Evolutionary conservation across 2,888 invertebrate genomes (phyloP), one percentile per base, ranked within the genome.

Genomic region (Steinernema hermaphroditum): DNA sequence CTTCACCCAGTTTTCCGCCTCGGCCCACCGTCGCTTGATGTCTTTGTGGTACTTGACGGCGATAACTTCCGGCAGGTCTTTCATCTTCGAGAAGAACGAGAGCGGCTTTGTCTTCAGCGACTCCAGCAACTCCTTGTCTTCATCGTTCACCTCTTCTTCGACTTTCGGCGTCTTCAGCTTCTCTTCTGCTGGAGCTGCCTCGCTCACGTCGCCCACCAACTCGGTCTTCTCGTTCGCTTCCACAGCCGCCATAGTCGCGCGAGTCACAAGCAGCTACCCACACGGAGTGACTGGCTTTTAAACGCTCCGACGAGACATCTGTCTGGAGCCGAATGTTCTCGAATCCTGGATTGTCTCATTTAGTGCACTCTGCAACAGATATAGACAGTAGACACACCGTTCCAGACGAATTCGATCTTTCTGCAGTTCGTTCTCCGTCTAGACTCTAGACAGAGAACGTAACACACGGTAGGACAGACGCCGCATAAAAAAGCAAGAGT

Each of bases 11-110:
- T 72, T 71, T 76, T 83, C 83, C 32, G 74, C 73, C 37, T 74
- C 77, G 8, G 79, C 78, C 72, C 80, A 82, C 14, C 82, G 81
- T n/a, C 78, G 78, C 12, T 74, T 76, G 72, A 83, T 71, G 44
- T 82, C 82, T 77, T 71, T 37, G 34, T 49, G 50, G 24, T 70
- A 41, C 50, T 73, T 27, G 12, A 74, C 71, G 49, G 82, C 79
- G 34, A 81, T 72, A n/a, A 75, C 62, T 43, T 82, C 79, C 9
- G 82, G 82, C 24, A 76, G 70, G 9, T 76, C 68, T 68, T 81
- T 82, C 78, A 79, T 76, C 24, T 77, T 75, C 34, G 73, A 46
- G 72, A 79, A 83, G 70, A 77, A 76, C 2, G 72, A 69, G 32
- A 71, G 74, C 16, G 72, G 69, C 70, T 81, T 80, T 32, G n/a